These are phyloP conservation scores for Stigmatopora argus DNA, from an alignment of 2,113 vertebrate species.

Conservation along the genomic window DNA sequence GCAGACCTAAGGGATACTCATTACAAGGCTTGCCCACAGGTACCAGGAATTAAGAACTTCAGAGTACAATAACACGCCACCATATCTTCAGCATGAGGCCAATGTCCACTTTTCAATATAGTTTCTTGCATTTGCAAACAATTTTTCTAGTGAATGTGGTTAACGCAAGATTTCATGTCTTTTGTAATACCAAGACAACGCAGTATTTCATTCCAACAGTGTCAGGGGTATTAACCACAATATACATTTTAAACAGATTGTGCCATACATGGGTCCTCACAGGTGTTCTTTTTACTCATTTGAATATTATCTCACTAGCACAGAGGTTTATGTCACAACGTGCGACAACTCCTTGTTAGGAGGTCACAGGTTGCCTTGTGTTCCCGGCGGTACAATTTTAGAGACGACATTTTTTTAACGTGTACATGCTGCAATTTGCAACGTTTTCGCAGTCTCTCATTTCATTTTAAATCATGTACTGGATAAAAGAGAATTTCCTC, in stretches of 20 bases:
- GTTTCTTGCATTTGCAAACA: neutral
- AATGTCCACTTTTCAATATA: constrained; percentile 13
- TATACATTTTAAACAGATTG: neutral
- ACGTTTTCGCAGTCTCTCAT: neutral
- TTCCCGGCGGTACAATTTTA: neutral
- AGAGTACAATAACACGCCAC: constrained; percentile 13
- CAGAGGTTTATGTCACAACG: neutral
- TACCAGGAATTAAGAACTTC: constrained; percentile 1
- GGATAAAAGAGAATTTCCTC: neutral
- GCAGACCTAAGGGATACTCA: constrained; percentile 37
- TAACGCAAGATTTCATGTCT: neutral
- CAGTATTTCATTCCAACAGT: neutral
- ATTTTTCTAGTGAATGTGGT: neutral
- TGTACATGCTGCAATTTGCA: neutral
- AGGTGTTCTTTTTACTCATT: neutral
- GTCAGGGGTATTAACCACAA: neutral
- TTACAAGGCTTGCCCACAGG: constrained; percentile 35
- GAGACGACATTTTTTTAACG: neutral
- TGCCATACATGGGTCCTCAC: neutral
- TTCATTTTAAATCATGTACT: neutral
- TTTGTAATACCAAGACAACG: neutral
- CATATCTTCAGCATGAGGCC: neutral
- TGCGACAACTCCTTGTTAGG: neutral
- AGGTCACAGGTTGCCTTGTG: neutral
- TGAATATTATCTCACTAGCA: neutral